phyloP scores from a whole-genome alignment of 2,888 invertebrate species.

The Sarcophaga rosellei region DNA sequence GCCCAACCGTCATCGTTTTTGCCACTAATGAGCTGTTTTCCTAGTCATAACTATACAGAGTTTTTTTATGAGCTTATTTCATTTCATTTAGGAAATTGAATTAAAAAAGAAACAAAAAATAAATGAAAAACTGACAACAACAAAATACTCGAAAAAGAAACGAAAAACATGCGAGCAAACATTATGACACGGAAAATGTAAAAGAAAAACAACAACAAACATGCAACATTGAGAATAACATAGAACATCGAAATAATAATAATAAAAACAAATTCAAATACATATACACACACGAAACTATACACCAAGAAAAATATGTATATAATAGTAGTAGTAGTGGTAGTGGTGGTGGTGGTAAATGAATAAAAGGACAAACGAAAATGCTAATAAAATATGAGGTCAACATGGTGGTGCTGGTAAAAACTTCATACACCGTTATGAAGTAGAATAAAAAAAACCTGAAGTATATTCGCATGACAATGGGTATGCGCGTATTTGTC shows the following conservation, averaged over 20 bases:
- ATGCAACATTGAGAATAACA: slow-evolving; percentile 65
- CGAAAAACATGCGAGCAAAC: slow-evolving; percentile 57
- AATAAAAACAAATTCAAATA: neutral
- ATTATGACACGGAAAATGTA: slow-evolving; percentile 45
- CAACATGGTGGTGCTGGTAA: too few relatives aligned
- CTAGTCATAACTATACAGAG: neutral
- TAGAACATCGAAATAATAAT: slow-evolving; percentile 37
- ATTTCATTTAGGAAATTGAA: too few relatives aligned
- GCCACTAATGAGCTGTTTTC: slow-evolving; percentile 31
- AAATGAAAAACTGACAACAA: neutral
- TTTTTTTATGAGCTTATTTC: too few relatives aligned
- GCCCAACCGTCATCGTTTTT: neutral
- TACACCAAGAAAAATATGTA: neutral
- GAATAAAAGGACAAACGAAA: neutral
- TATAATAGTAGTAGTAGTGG: neutral
- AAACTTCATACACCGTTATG: too few relatives aligned
- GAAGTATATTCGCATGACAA: too few relatives aligned
- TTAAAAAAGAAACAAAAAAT: neutral
- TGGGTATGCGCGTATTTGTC: too few relatives aligned
- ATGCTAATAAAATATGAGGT: too few relatives aligned
- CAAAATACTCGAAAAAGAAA: neutral
- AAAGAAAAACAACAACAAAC: slow-evolving; percentile 37
- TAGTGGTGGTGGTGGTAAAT: neutral
- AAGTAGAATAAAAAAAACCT: too few relatives aligned
- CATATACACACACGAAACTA: neutral